Conservation (phyloP, 1,140 invertebrate genomes). For the Lycorma delicatula region DNA sequence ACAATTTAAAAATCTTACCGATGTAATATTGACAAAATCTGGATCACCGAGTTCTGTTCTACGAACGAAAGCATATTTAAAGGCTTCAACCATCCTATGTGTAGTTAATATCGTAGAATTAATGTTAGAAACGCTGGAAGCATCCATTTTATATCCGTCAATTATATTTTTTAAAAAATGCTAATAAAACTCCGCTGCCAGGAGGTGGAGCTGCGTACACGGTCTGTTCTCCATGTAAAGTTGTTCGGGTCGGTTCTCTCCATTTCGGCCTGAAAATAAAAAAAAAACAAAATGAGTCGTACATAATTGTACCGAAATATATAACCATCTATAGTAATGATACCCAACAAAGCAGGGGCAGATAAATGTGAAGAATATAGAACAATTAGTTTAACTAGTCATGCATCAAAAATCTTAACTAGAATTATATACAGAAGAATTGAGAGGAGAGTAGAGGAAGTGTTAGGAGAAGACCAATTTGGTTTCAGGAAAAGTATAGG, state of each 20-base stretch:
- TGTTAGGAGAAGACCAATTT: no score
- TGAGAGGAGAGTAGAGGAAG: no score
- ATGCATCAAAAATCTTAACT: no score
- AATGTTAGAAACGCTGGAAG: constrained; percentile 43
- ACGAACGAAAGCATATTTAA: constrained; percentile 86
- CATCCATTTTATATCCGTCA: constrained; percentile 56
- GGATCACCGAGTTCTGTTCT: constrained; percentile 79
- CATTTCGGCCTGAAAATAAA: constrained; percentile 49
- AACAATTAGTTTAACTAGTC: no score
- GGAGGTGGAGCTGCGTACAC: constrained; percentile 68
- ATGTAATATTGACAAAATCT: constrained; percentile 54
- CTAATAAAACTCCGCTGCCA: constrained; percentile 67
- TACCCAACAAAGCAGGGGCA: no score
- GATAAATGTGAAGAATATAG: no score
- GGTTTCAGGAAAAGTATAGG: no score
- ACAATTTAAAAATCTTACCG: no score
- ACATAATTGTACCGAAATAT: no score
- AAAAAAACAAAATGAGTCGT: no score
- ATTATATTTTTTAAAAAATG: constrained; percentile 77
- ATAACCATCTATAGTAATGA: no score
- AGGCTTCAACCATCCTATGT: constrained; percentile 81
- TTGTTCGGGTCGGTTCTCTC: constrained; percentile 49
- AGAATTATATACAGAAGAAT: no score
- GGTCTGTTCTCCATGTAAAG: constrained; percentile 48
- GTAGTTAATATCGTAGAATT: constrained; percentile 56